A percentile compares a stretch with the other conserved stretches of the same genome.
These are phyloP conservation scores for Oncorhynchus tshawytscha DNA, from an alignment of 2,113 vertebrate species.

Conservation along the genomic window DNA sequence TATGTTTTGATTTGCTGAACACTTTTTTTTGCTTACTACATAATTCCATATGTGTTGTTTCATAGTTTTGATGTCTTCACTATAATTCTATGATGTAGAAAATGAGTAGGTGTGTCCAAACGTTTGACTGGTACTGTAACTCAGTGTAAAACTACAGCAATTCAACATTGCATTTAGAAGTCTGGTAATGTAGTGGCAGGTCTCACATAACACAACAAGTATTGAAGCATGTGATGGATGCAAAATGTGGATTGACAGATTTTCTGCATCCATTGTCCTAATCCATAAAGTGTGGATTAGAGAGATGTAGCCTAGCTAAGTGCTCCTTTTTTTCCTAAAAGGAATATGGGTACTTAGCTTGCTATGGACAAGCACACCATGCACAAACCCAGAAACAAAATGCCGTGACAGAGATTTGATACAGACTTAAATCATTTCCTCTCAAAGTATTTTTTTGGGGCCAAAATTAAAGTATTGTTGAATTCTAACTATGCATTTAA, in stretches of 20 bases:
- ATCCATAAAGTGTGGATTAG: slow-evolving; percentile 73
- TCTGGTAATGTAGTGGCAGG: background rate
- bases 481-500: background rate
- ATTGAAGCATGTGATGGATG: slow-evolving; percentile 53
- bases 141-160: slow-evolving; percentile 27
- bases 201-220: slow-evolving; percentile 43
- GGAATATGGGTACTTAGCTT: slow-evolving; percentile 55
- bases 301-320: slow-evolving; percentile 56
- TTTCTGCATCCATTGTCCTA: slow-evolving; percentile 67
- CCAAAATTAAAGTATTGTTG: background rate
- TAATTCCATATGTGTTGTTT: too few relatives aligned
- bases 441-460: background rate
- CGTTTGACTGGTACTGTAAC: too few relatives aligned
- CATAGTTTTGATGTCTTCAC: too few relatives aligned
- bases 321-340: slow-evolving; percentile 59
- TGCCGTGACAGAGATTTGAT: background rate
- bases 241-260: slow-evolving; percentile 66
- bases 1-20: too few relatives aligned
- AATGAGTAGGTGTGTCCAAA: too few relatives aligned
- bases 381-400: background rate
- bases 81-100: too few relatives aligned
- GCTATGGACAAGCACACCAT: slow-evolving; percentile 22
- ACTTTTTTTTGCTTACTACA: too few relatives aligned
- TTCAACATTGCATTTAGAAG: slow-evolving; percentile 31
- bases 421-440: background rate